These are phyloP conservation scores for Druon quercuslanigerum DNA, from an alignment of 1,140 invertebrate genomes.

Conservation along the genomic window DNA sequence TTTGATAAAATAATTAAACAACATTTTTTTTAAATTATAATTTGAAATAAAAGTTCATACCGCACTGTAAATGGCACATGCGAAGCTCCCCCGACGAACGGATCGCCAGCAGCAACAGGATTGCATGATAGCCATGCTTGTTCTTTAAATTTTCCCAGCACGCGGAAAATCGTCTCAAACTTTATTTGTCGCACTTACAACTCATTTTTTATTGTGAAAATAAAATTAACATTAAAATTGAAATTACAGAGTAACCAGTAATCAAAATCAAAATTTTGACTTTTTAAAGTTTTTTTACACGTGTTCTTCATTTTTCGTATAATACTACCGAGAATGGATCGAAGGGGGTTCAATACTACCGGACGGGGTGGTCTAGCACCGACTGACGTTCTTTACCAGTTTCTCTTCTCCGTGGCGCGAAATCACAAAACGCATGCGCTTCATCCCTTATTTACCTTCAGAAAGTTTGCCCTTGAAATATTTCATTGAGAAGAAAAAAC, in stretches of 20 bases:
- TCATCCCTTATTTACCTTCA: conserved; percentile 30
- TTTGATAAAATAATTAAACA: no score
- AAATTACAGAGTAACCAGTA: conserved; percentile 3
- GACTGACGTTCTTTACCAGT: conserved; percentile 57
- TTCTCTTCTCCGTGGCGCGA: conserved; percentile 48
- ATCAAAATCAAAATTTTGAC: background rate
- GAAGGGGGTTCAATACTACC: conserved; percentile 37
- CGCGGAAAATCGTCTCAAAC: conserved; percentile 42
- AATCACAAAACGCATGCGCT: conserved; percentile 60
- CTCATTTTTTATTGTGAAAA: background rate
- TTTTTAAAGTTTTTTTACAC: conserved; percentile 22
- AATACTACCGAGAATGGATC: background rate
- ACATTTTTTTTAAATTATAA: background rate
- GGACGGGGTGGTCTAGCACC: conserved; percentile 48
- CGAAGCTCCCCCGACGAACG: conserved; percentile 85
- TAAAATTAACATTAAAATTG: background rate
- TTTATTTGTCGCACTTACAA: background rate
- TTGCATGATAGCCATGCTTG: conserved; percentile 84
- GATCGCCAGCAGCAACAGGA: conserved; percentile 90
- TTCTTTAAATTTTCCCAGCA: conserved; percentile 43
- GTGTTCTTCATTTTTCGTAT: conserved; percentile 33
- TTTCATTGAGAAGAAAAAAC: conserved; percentile 14
- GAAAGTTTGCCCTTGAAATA: background rate
- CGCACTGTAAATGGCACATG: conserved; percentile 84
- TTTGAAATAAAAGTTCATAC: conserved; percentile 76